A percentile compares a stretch with the other conserved stretches of the same genome.
Conservation (phyloP, 2,888 invertebrate genomes). For the Sinelater perroti region DNA sequence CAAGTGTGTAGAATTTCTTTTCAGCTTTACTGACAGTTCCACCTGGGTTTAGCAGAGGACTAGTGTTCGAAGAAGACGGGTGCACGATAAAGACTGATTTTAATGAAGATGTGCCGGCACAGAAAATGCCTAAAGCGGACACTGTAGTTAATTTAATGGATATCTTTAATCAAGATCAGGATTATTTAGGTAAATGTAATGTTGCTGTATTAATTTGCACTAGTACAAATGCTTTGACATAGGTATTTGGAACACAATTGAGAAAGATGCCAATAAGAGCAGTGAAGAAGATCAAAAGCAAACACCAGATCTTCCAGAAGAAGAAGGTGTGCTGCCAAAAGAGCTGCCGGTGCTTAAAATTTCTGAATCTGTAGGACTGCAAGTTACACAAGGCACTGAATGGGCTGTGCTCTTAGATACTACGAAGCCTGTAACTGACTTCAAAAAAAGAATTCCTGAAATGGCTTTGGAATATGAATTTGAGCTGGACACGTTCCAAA, state of each 20-base stretch:
- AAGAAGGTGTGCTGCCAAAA: conserved; percentile 55
- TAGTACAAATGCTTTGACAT: conserved; percentile 4
- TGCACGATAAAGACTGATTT: conserved; percentile 57
- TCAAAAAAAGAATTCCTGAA: conserved; percentile 80
- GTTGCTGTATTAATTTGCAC: background rate
- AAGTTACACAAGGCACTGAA: conserved; percentile 65
- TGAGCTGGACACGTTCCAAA: conserved; percentile 96
- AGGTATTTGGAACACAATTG: conserved; percentile 45
- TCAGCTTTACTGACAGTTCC: conserved; percentile 62
- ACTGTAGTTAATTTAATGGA: conserved; percentile 67
- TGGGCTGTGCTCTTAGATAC: conserved; percentile 92
- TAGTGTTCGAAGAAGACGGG: conserved; percentile 67
- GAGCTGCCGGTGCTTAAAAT: conserved; percentile 74
- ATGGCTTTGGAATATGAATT: conserved; percentile 90
- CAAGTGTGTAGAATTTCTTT: conserved; percentile 20
- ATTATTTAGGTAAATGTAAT: conserved; percentile 63
- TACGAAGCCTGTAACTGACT: conserved; percentile 80
- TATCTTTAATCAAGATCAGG: conserved; percentile 68
- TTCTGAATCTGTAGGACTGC: conserved; percentile 59
- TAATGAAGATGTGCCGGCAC: conserved; percentile 24
- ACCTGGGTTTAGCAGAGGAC: conserved; percentile 72
- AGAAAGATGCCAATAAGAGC: conserved; percentile 31
- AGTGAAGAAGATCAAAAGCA: conserved; percentile 39
- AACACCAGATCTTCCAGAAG: conserved; percentile 45
- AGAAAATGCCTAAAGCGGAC: conserved; percentile 53